These are phyloP conservation scores for Antheraea mylitta DNA, from an alignment of 1,140 invertebrate species.

Conservation along the genomic window DNA sequence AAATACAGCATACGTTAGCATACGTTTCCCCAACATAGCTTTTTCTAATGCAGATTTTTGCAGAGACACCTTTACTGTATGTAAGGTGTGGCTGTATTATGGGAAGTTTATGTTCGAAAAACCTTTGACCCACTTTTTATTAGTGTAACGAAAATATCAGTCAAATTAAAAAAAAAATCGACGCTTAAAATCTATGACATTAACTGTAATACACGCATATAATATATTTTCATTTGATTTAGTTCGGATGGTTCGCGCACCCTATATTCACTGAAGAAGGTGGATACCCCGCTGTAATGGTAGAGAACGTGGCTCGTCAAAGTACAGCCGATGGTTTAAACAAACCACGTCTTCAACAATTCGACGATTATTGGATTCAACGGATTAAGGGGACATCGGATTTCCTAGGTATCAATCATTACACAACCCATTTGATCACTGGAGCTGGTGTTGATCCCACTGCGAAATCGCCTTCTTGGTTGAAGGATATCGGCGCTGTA, in stretches of 20 bases:
- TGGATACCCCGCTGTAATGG: constrained; percentile 81
- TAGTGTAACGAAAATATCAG: too few species aligned
- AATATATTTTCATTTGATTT: constrained; percentile 23
- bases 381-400: constrained; percentile 76
- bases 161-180: too few species aligned
- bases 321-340: constrained; percentile 71
- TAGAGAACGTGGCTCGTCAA: constrained; percentile 70
- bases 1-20: too few species aligned
- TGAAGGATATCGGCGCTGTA: constrained; percentile 72
- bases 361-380: constrained; percentile 71
- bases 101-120: too few species aligned
- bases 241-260: constrained; percentile 82
- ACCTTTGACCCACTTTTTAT: too few species aligned
- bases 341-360: constrained; percentile 71
- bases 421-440: constrained; percentile 70
- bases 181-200: too few species aligned
- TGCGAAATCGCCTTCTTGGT: constrained; percentile 72
- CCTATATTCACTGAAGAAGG: constrained; percentile 81
- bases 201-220: too few species aligned
- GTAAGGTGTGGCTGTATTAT: too few species aligned
- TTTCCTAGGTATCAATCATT: constrained; percentile 78
- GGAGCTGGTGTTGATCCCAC: constrained; percentile 61
- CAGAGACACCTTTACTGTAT: too few species aligned
- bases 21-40: too few species aligned
- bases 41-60: too few species aligned